Conservation (phyloP, 2,888 invertebrate genomes). For the Romanomermis culicivorax region DNA sequence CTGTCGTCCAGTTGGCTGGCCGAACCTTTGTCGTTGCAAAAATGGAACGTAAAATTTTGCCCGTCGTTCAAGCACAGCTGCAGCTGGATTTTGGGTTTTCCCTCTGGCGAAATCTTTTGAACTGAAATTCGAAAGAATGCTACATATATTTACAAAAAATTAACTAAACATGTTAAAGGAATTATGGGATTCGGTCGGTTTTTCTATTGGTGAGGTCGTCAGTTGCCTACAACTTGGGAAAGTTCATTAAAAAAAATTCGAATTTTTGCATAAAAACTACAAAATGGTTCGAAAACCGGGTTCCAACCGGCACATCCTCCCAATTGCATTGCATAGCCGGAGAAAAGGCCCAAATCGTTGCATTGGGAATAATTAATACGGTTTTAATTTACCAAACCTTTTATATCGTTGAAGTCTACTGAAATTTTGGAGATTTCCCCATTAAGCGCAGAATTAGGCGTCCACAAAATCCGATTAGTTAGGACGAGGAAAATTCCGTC, state of each 20-base stretch:
- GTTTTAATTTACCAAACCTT: no score
- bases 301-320: no score
- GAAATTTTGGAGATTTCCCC: neutral
- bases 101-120: slow-evolving; percentile 82
- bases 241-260: neutral
- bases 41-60: slow-evolving; percentile 85
- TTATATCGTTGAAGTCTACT: neutral
- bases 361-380: no score
- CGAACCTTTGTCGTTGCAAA: slow-evolving; percentile 62
- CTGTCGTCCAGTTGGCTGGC: slow-evolving; percentile 66
- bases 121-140: slow-evolving; percentile 37
- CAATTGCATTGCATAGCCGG: no score
- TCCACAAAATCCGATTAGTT: slow-evolving; percentile 36
- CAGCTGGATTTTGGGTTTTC: slow-evolving; percentile 89
- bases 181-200: no score
- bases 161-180: no score
- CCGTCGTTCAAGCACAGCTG: slow-evolving; percentile 87
- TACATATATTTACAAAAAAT: no score
- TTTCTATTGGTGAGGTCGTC: no score
- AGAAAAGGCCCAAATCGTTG: no score
- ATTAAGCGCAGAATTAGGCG: neutral
- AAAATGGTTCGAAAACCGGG: no score
- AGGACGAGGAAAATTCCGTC: slow-evolving; percentile 85
- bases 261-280: neutral
- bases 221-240: no score